These are phyloP conservation scores for Chrysopilus asiliformis DNA, from an alignment of 2,888 invertebrate species.

Conservation along the genomic window DNA sequence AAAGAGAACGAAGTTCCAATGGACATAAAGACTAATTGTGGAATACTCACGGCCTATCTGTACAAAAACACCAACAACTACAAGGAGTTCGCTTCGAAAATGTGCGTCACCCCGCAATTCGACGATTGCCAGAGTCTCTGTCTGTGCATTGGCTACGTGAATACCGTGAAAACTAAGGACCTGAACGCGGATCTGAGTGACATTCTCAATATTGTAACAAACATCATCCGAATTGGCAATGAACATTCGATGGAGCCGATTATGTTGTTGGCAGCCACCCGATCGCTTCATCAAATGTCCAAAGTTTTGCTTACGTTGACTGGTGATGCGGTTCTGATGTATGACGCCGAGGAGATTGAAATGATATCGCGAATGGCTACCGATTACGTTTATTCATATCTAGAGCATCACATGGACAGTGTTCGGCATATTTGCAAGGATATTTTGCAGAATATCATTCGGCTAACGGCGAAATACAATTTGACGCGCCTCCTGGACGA, in stretches of 20 bases:
- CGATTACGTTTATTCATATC: constrained; percentile 42
- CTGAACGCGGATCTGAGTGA: constrained; percentile 22
- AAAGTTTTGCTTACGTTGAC: constrained; percentile 19
- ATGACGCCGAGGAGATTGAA: constrained; percentile 21
- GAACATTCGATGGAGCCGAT: constrained; percentile 21
- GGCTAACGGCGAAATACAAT: constrained; percentile 25
- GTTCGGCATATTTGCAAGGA: constrained; percentile 46
- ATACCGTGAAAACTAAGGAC: too few relatives aligned
- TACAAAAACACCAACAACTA: constrained; percentile 33
- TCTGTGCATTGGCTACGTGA: constrained; percentile 25
- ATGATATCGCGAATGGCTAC: constrained; percentile 25
- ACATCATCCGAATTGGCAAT: constrained; percentile 19
- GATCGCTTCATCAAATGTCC: constrained; percentile 23
- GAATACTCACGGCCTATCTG: constrained; percentile 41
- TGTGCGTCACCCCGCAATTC: neutral
- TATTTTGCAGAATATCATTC: constrained; percentile 37
- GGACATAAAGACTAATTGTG: constrained; percentile 52
- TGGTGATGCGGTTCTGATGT: constrained; percentile 15
- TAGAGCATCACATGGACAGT: constrained; percentile 52
- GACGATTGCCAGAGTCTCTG: constrained; percentile 17
- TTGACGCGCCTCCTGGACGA: constrained; percentile 20
- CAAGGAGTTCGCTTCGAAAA: too few relatives aligned
- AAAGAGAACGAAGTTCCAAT: constrained; percentile 43
- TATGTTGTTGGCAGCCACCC: constrained; percentile 24
- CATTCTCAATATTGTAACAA: constrained; percentile 15